Percentiles rank a stretch among this genome's conserved stretches.
These are phyloP conservation scores for Tamias sibiricus DNA, from an alignment of 2,113 vertebrate genomes.

Conservation along the genomic window DNA sequence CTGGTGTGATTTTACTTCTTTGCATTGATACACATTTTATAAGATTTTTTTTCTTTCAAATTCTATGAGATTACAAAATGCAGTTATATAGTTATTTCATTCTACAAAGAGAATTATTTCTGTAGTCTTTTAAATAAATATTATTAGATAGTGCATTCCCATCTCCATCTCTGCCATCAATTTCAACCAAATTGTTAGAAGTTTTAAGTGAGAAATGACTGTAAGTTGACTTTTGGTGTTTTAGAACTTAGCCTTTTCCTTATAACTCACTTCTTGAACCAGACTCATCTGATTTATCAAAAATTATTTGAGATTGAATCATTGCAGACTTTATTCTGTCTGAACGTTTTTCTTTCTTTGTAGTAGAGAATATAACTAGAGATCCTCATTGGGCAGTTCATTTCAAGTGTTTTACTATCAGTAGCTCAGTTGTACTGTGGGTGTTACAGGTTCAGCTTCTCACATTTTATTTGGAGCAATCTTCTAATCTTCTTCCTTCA, in stretches of 20 bases:
- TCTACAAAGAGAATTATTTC: neutral
- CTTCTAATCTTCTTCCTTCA: neutral
- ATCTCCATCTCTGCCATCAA: neutral
- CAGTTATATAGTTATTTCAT: neutral
- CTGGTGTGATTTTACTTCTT: conserved; percentile 35
- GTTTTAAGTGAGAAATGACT: conserved; percentile 35
- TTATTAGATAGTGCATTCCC: neutral
- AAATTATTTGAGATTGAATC: conserved; percentile 29
- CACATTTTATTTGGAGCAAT: neutral
- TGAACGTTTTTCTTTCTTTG: neutral
- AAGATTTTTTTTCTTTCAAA: neutral
- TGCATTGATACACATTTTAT: conserved; percentile 1
- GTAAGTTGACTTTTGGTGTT: neutral
- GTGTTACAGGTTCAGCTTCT: neutral
- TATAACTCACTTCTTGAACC: conserved; percentile 44
- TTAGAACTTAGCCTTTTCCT: conserved; percentile 10
- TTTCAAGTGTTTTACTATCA: neutral
- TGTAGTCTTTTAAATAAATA: neutral
- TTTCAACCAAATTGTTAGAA: conserved; percentile 9
- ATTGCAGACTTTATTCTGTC: neutral
- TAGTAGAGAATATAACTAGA: neutral
- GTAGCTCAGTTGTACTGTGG: neutral
- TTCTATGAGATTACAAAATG: conserved; percentile 15
- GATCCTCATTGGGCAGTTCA: neutral
- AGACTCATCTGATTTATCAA: neutral